These are phyloP conservation scores for Scarus forsteni DNA, from an alignment of 2,797 vertebrate genomes.

Conservation along the genomic window DNA sequence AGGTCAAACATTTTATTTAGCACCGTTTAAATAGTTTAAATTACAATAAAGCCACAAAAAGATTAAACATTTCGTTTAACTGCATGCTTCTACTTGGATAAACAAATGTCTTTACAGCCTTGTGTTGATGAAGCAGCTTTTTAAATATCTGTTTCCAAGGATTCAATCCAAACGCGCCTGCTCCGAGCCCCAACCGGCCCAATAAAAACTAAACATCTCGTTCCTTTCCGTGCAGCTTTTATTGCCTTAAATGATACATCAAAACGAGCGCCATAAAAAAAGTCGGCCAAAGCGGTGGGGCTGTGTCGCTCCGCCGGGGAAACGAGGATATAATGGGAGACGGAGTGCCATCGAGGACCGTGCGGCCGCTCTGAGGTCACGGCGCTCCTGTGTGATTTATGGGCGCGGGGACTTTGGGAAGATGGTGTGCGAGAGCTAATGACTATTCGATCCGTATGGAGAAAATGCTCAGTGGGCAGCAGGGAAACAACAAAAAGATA, in stretches of 20 bases:
- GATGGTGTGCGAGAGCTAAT: slow-evolving; percentile 83
- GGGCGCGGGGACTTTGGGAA: slow-evolving; percentile 83
- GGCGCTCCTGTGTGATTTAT: slow-evolving; percentile 87
- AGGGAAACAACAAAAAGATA: slow-evolving; percentile 66
- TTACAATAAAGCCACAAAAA: background rate
- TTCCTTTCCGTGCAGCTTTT: slow-evolving; percentile 53
- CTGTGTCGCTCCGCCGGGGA: slow-evolving; percentile 75
- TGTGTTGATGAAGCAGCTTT: slow-evolving; percentile 67
- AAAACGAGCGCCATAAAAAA: slow-evolving; percentile 66
- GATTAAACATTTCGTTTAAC: background rate
- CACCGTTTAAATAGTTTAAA: slow-evolving; percentile 4
- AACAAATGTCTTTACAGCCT: slow-evolving; percentile 28
- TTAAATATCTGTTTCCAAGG: slow-evolving; percentile 50
- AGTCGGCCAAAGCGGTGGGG: slow-evolving; percentile 65
- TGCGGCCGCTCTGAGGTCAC: slow-evolving; percentile 86
- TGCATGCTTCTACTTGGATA: slow-evolving; percentile 15
- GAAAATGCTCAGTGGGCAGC: slow-evolving; percentile 64
- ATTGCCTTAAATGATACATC: slow-evolving; percentile 76
- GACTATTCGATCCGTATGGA: slow-evolving; percentile 84
- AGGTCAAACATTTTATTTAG: slow-evolving; percentile 1
- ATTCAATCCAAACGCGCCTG: slow-evolving; percentile 38
- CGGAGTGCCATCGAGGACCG: slow-evolving; percentile 82
- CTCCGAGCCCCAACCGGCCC: slow-evolving; percentile 44
- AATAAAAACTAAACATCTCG: slow-evolving; percentile 56
- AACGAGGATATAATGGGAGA: slow-evolving; percentile 86